phyloP scores from a whole-genome alignment of 1,140 invertebrate species.

The Acromyrmex charruanus region DNA sequence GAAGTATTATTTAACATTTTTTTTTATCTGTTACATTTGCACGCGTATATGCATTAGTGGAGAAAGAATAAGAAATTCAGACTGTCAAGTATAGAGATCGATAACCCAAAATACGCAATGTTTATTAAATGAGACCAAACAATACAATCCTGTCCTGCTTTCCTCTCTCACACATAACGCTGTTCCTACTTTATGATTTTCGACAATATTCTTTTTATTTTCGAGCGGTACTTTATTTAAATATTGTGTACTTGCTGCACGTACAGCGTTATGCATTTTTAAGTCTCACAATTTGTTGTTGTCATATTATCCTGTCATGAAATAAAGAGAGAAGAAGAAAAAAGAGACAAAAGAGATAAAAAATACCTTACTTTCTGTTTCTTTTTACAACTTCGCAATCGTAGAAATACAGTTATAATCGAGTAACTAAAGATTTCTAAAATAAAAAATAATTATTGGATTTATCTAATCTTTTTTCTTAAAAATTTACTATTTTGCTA shows the following conservation, averaged over 20 bases:
- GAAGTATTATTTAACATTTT: not conserved
- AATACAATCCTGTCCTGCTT: not conserved
- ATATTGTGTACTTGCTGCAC: conserved; percentile 1
- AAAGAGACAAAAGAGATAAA: not conserved
- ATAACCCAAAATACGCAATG: conserved; percentile 3
- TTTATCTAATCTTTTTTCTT: too few relatives aligned
- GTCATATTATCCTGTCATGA: not conserved
- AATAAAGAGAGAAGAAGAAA: not conserved
- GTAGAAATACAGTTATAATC: not conserved
- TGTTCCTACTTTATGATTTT: not conserved
- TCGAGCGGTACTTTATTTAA: not conserved
- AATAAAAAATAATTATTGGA: too few relatives aligned
- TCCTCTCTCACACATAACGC: not conserved
- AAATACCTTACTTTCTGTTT: not conserved
- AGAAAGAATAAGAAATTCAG: conserved; percentile 9
- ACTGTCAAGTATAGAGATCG: not conserved
- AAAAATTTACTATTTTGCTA: too few relatives aligned
- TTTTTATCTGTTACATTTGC: not conserved
- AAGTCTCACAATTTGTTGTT: not conserved
- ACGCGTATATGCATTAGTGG: not conserved
- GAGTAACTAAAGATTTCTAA: too few relatives aligned
- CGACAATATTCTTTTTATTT: conserved; percentile 21
- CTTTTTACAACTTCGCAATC: not conserved
- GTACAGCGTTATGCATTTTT: conserved; percentile 1
- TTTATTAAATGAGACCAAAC: conserved; percentile 23